Percentiles rank a stretch among this genome's conserved stretches.
Conservation (phyloP, 1,140 invertebrate genomes). For the Drosophila eugracilis region DNA sequence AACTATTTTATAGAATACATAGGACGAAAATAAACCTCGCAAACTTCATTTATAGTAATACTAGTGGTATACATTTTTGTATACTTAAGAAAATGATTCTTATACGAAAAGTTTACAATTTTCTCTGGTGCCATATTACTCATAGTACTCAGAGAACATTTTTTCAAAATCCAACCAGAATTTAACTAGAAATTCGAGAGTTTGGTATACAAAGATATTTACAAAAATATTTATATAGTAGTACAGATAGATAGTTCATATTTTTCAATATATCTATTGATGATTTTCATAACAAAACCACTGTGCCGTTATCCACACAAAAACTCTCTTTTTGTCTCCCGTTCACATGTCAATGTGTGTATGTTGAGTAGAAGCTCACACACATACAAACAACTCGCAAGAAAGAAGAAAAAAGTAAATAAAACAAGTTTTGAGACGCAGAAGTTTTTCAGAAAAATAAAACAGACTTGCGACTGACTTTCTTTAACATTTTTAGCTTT, state of each 20-base stretch:
- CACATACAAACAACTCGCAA: slow-evolving; percentile 11
- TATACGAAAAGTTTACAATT: too few relatives aligned
- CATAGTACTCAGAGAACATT: too few relatives aligned
- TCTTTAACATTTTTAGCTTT: slow-evolving; percentile 72
- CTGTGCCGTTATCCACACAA: slow-evolving; percentile 44
- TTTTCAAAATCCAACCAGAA: background rate
- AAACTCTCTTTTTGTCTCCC: slow-evolving; percentile 42
- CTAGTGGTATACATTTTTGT: too few relatives aligned
- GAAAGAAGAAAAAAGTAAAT: slow-evolving; percentile 50
- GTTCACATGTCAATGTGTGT: slow-evolving; percentile 34
- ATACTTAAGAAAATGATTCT: too few relatives aligned
- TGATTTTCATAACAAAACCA: slow-evolving; percentile 17
- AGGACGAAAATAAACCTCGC: too few relatives aligned
- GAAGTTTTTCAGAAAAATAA: slow-evolving; percentile 68
- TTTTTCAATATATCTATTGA: background rate
- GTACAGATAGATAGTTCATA: background rate
- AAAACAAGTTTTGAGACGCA: slow-evolving; percentile 77
- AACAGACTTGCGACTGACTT: slow-evolving; percentile 69
- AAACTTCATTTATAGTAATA: too few relatives aligned
- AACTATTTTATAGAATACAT: too few relatives aligned
- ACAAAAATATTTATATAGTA: background rate
- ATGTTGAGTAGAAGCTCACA: slow-evolving; percentile 62
- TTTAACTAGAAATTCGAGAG: background rate
- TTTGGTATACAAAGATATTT: background rate
- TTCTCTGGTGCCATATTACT: too few relatives aligned